Base-by-base conservation (phyloP, 2,888 invertebrate genomes). In the Amiota communis region DNA sequence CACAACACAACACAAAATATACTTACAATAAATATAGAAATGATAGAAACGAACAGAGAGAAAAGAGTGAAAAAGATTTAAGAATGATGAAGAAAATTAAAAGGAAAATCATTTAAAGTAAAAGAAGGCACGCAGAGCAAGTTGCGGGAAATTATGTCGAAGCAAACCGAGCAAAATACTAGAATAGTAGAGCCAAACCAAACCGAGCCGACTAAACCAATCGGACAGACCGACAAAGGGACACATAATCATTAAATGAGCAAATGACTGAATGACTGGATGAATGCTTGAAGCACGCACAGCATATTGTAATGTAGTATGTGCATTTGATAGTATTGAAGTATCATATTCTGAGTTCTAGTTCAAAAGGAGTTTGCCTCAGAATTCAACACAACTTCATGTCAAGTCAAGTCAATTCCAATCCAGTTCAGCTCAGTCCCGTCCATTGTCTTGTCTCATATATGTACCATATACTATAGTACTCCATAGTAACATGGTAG, bases 41-140 rank as follows among this genome's bases (percentile, higher is more conserved):
- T n/a, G 11, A 59, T 15, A 13, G 17, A 13, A 59, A 59, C 6
- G 17, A 12, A 51, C 8, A 51, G n/a, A 51, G 53, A 15, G 13
- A 53, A 53, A 11, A n/a, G 12, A 6, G 11, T 8, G 53, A 11
- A 8, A 2, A 12, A n/a, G n/a, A n/a, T n/a, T 13, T n/a, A 53
- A 53, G 15, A 84, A 78, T 76, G 75, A 81, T 77, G 77, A 75
- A 79, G 78, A 82, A 82, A 82, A 85, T 84, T 86, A 85, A 75
- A 81, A 84, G 84, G 86, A 83, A 84, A 83, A 83, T 85, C 86
- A 83, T 86, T 83, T 83, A 84, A 86, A 76, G 76, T 80, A 77
- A 79, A 82, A 36, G 36, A 36, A 81, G 82, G 79, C 86, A 83
- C 82, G 82, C 84, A 70, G 75, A 75, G 82, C 73, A 73, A 73